Evolutionary conservation across 2,113 vertebrate genomes (phyloP), one percentile per base, ranked within the genome.

Genomic region (Atractosteus spatula): DNA sequence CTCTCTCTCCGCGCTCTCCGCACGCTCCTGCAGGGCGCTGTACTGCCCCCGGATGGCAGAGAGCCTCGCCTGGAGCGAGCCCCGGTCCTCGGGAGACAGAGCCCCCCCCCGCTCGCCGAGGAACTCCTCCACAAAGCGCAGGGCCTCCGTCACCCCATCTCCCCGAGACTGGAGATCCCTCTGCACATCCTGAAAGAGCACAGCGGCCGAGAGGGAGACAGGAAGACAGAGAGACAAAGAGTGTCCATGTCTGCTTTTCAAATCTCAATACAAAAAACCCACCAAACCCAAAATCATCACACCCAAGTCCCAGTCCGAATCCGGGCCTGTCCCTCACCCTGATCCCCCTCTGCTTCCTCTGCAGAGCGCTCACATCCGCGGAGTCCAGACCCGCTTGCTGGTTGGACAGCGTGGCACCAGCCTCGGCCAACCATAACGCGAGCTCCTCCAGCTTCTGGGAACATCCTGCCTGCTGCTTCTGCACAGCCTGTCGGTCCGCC

Each of bases 401-500:
- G 84, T 66, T 85, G 41, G 77, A 80, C 85, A 99, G 75, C 0
- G 85, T 0, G 61, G 81, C 79, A 76, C 95, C 94, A 1, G 94
- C 92, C 71, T 93, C 91, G 7, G 85, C 86, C 79, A 96, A 83
- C 95, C 96, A 99, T 82, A 61, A 74, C 59, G 83, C 86, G 66
- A 98, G 91, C 71, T 92, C 93, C 3, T 96, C 94, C 70, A 99
- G 83, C 79, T 94, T 95, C 84, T 85, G 91, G 0, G 92, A 90
- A 73, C 92, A 96, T 64, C 94, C 92, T 5, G 89, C 87, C 83
- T 96, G 96, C 74, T 98, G 95, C 85, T 96, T 94, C 78, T 98
- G 94, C 55, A 95, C 91, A 1, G 94, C 94, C 97, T 99, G 84
- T 8, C 56, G 47, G 5, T 62, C 45, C 14, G 29, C 54, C 55